Evolutionary conservation across 1,140 invertebrate species (phyloP), one percentile per base, ranked within the genome.

Genomic region (Anoplophora glabripennis): DNA sequence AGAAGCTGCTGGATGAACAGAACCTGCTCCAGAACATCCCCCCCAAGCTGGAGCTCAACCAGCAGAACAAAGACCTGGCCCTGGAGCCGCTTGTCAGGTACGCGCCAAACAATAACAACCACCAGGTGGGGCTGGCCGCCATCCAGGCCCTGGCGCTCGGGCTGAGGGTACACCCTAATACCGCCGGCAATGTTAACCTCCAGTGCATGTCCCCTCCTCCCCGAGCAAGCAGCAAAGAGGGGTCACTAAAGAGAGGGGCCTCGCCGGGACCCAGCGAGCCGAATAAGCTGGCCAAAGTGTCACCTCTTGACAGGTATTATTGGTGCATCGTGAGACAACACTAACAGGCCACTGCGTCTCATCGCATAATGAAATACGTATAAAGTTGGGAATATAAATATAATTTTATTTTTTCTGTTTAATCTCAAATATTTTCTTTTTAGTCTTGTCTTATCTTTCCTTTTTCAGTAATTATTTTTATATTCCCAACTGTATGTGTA

Each of bases 1-100:
- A 88, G 75, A 85, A 86, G 72, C 77, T 89, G 57, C 76, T 89
- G 42, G 87, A 89, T 67, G 85, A 88, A 67, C 84, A 86, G 70
- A 84, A 84, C 74, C 71, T 85, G 33, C 76, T 84, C 28, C 81
- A 82, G 67, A 80, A 78, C 63, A 82, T 79, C 69, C 80, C 82
- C 14, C 77, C 79, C 7, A 84, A 83, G 69, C 66, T 77, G 10
- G 82, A 83, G 54, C 70, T 79, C 48, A 81, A 80, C 63, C 80
- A 82, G 54, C 73, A 80, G 63, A 81, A 67, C 45, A 75, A 77
- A 66, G 75, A 79, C 59, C 68, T 77, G 21, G 72, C 74, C 7
- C 56, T 75, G 64, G 74, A 75, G 56, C 72, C 74, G 15, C 60
- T 75, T 28, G 72, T 73, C 59, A 75, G 73, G 68, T 73, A 73